These are phyloP conservation scores for Engystomops pustulosus DNA, from an alignment of 2,113 vertebrate genomes.

Conservation along the genomic window DNA sequence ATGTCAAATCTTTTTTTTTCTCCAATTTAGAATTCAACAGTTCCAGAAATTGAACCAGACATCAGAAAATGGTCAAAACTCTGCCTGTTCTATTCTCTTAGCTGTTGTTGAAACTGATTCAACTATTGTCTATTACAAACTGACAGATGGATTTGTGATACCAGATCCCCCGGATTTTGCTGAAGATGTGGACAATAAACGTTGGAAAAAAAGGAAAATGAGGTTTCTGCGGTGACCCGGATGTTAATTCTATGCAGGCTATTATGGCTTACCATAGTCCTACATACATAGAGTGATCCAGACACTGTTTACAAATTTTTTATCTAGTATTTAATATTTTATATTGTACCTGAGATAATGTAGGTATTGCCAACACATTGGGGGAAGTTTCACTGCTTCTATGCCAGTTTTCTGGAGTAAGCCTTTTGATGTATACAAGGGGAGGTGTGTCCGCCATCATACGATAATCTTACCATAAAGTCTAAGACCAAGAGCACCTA, in stretches of 20 bases:
- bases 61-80: background rate
- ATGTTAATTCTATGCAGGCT: no score
- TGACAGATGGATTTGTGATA: slow-evolving; percentile 88
- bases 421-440: no score
- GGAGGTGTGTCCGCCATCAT: no score
- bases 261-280: no score
- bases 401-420: no score
- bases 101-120: slow-evolving; percentile 92
- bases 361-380: background rate
- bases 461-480: no score
- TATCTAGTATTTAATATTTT: background rate
- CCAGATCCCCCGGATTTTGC: slow-evolving; percentile 83
- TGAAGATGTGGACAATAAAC: slow-evolving; percentile 64
- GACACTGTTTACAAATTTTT: background rate
- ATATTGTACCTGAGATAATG: background rate
- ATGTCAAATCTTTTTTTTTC: no score
- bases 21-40: slow-evolving; percentile 69
- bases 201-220: slow-evolving; percentile 68
- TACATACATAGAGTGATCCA: background rate
- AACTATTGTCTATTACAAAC: slow-evolving; percentile 91
- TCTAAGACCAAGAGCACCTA: no score
- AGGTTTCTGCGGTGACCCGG: slow-evolving; percentile 61
- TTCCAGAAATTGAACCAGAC: slow-evolving; percentile 66
- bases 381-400: no score
- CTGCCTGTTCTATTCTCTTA: slow-evolving; percentile 68